Evolutionary conservation across 2,113 vertebrate genomes (phyloP).

Genomic region (Lontra canadensis): DNA sequence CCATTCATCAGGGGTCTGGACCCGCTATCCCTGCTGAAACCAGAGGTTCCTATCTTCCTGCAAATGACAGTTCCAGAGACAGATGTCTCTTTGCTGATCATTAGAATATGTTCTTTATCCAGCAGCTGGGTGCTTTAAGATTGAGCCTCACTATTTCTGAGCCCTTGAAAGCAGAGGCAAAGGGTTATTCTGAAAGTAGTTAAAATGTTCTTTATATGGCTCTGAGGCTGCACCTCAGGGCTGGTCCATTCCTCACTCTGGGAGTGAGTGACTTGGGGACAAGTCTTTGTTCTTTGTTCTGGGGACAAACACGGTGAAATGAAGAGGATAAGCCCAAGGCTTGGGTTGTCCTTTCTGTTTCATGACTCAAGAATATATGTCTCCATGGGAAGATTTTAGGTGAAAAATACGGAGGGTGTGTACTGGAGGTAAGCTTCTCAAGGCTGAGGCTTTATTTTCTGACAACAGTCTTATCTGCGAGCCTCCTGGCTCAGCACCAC

Average conservation of each 20-base stretch:
- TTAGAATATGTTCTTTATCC: background rate
- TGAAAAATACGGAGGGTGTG: background rate
- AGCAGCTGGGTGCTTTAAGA: background rate
- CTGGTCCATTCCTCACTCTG: background rate
- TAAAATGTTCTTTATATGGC: background rate
- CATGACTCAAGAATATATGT: background rate
- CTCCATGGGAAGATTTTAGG: too few relatives aligned
- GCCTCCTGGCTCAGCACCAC: background rate
- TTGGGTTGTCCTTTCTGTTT: background rate
- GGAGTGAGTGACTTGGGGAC: background rate
- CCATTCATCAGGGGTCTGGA: background rate
- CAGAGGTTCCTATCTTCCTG: background rate
- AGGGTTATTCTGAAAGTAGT: background rate
- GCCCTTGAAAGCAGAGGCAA: background rate
- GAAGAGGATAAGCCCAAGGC: background rate
- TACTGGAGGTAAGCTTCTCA: background rate
- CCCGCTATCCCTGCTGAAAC: rapidly evolving
- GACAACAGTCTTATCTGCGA: background rate
- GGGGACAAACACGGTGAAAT: too few relatives aligned
- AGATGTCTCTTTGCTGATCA: background rate
- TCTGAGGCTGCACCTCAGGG: too few relatives aligned
- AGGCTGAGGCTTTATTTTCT: background rate
- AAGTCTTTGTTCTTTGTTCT: background rate
- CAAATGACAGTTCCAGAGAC: background rate
- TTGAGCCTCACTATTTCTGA: background rate